phyloP scores from a whole-genome alignment of 2,888 invertebrate species.

The Tridacna gigas region DNA sequence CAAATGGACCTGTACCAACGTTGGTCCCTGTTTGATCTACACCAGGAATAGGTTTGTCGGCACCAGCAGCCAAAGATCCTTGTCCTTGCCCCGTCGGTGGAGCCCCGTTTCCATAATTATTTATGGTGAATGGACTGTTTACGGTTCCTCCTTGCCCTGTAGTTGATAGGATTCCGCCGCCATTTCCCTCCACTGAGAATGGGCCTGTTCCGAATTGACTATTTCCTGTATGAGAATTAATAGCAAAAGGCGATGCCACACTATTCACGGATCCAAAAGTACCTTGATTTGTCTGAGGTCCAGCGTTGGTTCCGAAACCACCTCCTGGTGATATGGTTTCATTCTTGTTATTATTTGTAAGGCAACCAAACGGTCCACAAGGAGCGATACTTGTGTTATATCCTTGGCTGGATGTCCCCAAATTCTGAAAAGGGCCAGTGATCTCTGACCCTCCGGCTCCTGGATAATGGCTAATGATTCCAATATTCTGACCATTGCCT shows the following conservation, averaged over 20 bases:
- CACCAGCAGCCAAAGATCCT: conserved; percentile 3
- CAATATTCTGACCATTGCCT: too few species aligned
- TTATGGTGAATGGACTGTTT: neutral
- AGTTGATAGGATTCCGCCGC: neutral
- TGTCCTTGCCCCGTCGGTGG: neutral
- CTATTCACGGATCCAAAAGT: neutral
- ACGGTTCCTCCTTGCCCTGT: too few species aligned
- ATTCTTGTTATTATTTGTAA: conserved; percentile 9
- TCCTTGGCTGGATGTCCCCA: neutral
- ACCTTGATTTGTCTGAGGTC: neutral
- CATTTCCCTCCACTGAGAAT: neutral
- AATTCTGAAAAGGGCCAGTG: too few species aligned
- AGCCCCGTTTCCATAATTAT: neutral
- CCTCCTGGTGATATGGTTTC: neutral
- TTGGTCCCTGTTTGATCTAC: neutral
- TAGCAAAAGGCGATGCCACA: neutral
- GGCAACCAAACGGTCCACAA: conserved; percentile 43
- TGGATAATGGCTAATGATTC: neutral
- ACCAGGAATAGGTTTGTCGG: neutral
- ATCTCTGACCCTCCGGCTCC: neutral
- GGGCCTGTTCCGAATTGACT: neutral
- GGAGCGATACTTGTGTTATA: conserved; percentile 32
- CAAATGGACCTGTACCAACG: neutral
- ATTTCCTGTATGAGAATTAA: neutral
- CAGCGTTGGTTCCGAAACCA: neutral